Evolutionary conservation across 2,888 invertebrate genomes (phyloP).

Genomic region (Cabera pusaria): DNA sequence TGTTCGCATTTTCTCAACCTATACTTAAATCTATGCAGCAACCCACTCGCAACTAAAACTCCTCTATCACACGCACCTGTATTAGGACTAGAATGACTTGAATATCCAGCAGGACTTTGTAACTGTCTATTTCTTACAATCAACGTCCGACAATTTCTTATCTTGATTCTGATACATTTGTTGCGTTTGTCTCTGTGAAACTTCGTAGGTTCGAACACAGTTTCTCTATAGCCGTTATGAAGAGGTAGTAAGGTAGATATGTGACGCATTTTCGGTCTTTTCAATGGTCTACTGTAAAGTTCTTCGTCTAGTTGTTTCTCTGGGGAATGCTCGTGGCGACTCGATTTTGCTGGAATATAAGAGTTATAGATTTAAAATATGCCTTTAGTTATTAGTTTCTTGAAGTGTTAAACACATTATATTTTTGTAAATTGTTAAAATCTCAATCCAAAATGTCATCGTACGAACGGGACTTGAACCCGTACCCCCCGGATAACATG

Average conservation of each 20-base stretch:
- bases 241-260: constrained; percentile 38
- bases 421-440: no score
- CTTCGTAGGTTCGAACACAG: constrained; percentile 59
- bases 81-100: constrained; percentile 5
- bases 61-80: constrained; percentile 22
- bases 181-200: constrained; percentile 45
- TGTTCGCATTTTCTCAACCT: constrained; percentile 53
- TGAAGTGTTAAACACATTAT: no score
- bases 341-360: constrained; percentile 48
- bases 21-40: constrained; percentile 71
- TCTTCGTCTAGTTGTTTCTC: constrained; percentile 60
- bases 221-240: constrained; percentile 46
- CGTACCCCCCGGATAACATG: no score
- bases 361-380: no score
- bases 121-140: constrained; percentile 31
- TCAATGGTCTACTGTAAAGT: constrained; percentile 44
- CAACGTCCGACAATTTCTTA: constrained; percentile 59
- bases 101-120: constrained; percentile 11
- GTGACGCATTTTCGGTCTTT: constrained; percentile 54
- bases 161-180: constrained; percentile 55
- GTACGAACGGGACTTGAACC: no score
- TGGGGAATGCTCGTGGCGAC: constrained; percentile 34
- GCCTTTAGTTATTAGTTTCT: no score
- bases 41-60: constrained; percentile 60
- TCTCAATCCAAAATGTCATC: no score